phyloP scores from a whole-genome alignment of 2,113 vertebrate species.

The Nothobranchius furzeri region DNA sequence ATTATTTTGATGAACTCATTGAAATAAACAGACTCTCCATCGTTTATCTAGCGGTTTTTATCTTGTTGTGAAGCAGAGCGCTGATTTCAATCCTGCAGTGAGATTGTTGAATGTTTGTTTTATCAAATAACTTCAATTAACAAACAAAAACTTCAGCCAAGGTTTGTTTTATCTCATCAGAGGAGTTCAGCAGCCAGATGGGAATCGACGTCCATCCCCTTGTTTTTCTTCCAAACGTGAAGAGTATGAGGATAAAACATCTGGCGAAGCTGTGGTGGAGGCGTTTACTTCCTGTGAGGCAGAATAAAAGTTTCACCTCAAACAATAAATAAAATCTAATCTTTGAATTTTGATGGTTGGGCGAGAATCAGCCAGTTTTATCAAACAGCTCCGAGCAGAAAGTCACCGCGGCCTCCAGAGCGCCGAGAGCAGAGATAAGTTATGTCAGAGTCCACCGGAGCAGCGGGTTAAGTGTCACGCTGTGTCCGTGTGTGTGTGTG shows the following conservation, averaged over 20 bases:
- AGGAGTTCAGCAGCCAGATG: no score
- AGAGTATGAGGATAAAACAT: neutral
- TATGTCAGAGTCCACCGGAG: conserved; percentile 12
- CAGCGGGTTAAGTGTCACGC: conserved; percentile 1
- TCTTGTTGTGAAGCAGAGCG: neutral
- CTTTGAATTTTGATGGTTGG: neutral
- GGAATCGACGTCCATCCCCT: neutral
- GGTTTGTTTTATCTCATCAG: neutral
- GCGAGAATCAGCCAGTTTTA: neutral
- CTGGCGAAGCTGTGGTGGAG: no score
- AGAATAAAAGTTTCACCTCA: neutral
- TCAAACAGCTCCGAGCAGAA: neutral
- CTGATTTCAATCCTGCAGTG: neutral
- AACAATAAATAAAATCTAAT: neutral
- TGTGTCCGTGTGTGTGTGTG: neutral
- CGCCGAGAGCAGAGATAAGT: conserved; percentile 5
- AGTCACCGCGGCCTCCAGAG: conserved; percentile 19
- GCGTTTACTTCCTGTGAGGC: neutral
- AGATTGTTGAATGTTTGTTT: no score
- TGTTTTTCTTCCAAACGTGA: neutral
- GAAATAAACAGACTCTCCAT: no score
- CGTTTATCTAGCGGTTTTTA: neutral
- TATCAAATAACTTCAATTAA: neutral
- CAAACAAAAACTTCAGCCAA: neutral
- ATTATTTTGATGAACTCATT: no score